Conservation (phyloP, 2,797 vertebrate genomes). For the Chaetophractus vellerosus region DNA sequence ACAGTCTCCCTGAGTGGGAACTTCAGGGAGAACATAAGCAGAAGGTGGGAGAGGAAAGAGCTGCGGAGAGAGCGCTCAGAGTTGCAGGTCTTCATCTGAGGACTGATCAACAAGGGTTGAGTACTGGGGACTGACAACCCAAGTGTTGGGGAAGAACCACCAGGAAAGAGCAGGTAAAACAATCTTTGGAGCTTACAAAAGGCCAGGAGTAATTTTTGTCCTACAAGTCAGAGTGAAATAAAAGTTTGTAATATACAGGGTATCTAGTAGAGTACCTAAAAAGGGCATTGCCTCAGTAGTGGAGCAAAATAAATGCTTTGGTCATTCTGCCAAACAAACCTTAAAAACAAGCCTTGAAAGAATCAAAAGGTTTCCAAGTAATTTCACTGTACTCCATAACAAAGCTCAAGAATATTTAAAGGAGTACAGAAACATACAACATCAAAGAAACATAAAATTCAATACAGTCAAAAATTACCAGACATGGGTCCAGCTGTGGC, state of each 20-base stretch:
- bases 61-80: no score
- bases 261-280: neutral
- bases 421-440: neutral
- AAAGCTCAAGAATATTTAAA: constrained; percentile 22
- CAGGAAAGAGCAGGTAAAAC: neutral
- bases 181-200: neutral
- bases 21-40: neutral
- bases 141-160: neutral
- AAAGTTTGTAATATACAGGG: no score
- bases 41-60: neutral
- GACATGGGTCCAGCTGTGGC: neutral
- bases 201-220: neutral
- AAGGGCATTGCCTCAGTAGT: neutral
- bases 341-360: neutral
- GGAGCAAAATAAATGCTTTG: neutral
- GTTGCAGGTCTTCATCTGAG: neutral
- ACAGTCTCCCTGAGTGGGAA: neutral
- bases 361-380: neutral
- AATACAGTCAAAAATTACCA: neutral
- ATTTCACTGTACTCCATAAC: constrained; percentile 18
- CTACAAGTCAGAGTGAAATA: neutral
- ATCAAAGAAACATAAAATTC: neutral
- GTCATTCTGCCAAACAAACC: neutral
- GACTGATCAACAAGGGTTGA: neutral
- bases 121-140: neutral